Conservation (phyloP, 2,113 vertebrate species). For the Oceanites oceanicus region DNA sequence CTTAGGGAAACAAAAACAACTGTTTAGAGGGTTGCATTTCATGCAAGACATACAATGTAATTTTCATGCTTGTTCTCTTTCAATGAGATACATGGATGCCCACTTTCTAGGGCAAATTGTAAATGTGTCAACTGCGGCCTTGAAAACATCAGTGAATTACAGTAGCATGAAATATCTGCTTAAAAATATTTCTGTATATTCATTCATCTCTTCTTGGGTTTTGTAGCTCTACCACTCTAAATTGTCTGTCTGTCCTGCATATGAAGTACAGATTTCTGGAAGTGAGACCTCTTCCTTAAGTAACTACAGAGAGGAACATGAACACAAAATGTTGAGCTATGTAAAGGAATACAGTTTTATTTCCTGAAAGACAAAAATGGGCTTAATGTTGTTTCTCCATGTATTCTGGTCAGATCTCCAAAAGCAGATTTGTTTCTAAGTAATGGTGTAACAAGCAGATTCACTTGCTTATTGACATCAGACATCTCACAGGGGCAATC, state of each 20-base stretch:
- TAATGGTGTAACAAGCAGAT: constrained; percentile 20
- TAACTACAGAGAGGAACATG: not conserved
- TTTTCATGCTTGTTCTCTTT: not conserved
- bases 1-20: not conserved
- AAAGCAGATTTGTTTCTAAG: not conserved
- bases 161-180: not conserved
- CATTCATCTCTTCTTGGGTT: not conserved
- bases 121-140: not conserved
- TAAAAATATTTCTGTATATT: not conserved
- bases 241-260: not conserved
- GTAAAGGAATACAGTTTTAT: not conserved
- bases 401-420: constrained; percentile 1
- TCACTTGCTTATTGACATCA: not conserved
- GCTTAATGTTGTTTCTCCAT: not conserved
- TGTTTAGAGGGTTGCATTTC: not conserved
- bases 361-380: not conserved
- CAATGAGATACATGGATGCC: not conserved
- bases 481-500: constrained; percentile 9
- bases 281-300: not conserved
- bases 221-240: not conserved
- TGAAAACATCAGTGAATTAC: not conserved
- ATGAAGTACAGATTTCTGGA: not conserved
- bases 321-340: not conserved
- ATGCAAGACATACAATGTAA: not conserved
- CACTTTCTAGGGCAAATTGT: not conserved